Evolutionary conservation across 2,888 invertebrate genomes (phyloP), one percentile per base, ranked within the genome.

Genomic region (Listrodromus nycthemerus): DNA sequence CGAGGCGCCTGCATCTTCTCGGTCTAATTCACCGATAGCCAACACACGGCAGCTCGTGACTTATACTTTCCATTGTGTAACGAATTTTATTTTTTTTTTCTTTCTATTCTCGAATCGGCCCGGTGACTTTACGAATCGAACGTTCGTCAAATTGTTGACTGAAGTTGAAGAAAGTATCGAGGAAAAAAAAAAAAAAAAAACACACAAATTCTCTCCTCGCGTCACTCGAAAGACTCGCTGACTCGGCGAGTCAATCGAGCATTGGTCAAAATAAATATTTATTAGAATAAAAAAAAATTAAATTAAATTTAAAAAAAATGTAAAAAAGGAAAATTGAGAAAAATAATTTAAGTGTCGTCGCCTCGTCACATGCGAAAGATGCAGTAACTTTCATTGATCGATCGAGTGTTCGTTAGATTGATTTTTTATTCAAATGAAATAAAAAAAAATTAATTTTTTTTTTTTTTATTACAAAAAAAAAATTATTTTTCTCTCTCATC

Each of bases 11-110:
- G 58, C 58, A 88, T 91, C 90, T 93, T 91, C 90, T 89, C 91
- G 93, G 91, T 93, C 93, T 92, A 91, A 91, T 93, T 93, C 92
- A 86, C 90, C 89, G 90, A 91, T 91, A 90, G 89, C 89, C 89
- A 78, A 75, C 83, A 73, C 58, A 30, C 70, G 50, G 48, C 75
- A 19, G 41, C 63, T 91, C 91, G 88, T 90, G 90, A 92, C 90
- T 90, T 91, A 91, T 91, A 93, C 93, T 93, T 93, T 93, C 93
- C 92, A 93, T 93, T 92, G 93, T 93, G 91, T 92, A 93, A 93
- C 91, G 91, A 90, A 91, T 89, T 89, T 87, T 85, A 82, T 78
- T 27, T 87, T 87, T 85, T 50, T 65, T 55, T 80, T 69, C 76
- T 61, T 78, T 50, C 50, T 61, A 24, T 70, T 37, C 13, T 63